Evolutionary conservation across 2,113 vertebrate genomes (phyloP), one percentile per base, ranked within the genome.

Genomic region (Brienomyrus brachyistius): DNA sequence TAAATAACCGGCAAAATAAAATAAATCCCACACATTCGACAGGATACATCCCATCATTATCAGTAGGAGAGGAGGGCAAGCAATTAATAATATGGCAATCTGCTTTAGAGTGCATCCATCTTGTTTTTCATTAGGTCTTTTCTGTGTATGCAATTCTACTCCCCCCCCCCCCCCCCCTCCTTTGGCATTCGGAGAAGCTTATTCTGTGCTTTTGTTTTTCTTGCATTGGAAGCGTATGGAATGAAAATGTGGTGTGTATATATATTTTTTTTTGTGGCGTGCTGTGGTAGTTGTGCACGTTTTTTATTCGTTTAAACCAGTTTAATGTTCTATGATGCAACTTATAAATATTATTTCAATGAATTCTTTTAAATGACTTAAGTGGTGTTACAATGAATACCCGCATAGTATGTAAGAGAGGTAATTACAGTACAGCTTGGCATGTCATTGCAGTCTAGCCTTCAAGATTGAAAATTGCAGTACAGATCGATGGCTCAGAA

Each of bases 1-100:
- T 97, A 97, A 98, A 98, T 97, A 97, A 95, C 87, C 93, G 94
- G 92, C 88, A 94, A 97, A 97, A 97, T 96, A 97, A 97, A 97
- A 97, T 96, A 97, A 97, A 97, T 96, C 97, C 94, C 95, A 91
- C 94, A 97, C 97, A 96, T 97, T 96, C 96, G 95, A 96, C 93
- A 94, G 96, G 96, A 97, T 96, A 96, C 93, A 95, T 96, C 94
- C 94, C 95, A 95, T 97, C 96, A 96, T 96, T 97, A 96, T 96
- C 97, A 96, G 94, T 96, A 93, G 95, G 95, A 97, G 94, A 94
- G 94, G 96, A 97, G 96, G 95, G 96, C 95, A 95, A 96, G 96
- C 94, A 96, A 95, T 96, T 97, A 97, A 96, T 96, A 97, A 95
- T 91, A 94, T 93, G 91, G 95, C 95, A 96, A 95, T 95, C 94